Evolutionary conservation across 2,888 invertebrate species (phyloP).

Genomic region (Platynereis dumerilii): DNA sequence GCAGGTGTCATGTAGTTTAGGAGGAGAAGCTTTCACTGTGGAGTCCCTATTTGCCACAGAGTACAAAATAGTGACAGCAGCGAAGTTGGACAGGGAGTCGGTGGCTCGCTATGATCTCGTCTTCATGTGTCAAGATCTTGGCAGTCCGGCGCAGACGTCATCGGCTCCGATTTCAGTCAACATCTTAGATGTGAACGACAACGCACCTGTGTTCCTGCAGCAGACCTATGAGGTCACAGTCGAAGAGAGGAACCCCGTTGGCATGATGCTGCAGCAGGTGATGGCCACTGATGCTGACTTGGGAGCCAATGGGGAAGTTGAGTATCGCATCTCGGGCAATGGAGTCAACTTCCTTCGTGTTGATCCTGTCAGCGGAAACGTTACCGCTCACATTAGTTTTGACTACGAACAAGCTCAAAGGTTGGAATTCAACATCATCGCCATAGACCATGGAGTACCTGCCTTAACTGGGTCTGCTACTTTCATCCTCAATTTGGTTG

Average conservation of each 20-base stretch:
- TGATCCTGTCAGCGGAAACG: constrained; percentile 77
- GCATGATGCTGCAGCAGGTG: constrained; percentile 7
- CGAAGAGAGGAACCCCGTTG: constrained; percentile 14
- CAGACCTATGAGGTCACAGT: constrained; percentile 3
- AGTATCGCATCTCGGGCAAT: constrained; percentile 30
- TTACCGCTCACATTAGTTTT: constrained; percentile 82
- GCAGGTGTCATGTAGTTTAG: constrained; percentile 22
- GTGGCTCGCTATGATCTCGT: constrained; percentile 9
- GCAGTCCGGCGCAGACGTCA: constrained; percentile 1
- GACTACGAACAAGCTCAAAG: constrained; percentile 77
- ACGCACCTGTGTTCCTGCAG: constrained; percentile 12
- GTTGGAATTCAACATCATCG: constrained; percentile 43
- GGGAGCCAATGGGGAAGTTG: constrained; percentile 45
- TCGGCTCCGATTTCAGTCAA: constrained; percentile 18
- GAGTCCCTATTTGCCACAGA: constrained; percentile 1
- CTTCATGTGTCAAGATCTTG: constrained; percentile 19
- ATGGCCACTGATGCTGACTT: constrained; percentile 36
- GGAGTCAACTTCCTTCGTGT: constrained; percentile 14
- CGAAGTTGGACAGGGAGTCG: constrained; percentile 19
- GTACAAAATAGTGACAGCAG: constrained; percentile 66
- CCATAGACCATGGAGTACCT: constrained; percentile 52
- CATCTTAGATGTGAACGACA: constrained; percentile 24
- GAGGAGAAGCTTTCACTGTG: constrained; percentile 65
- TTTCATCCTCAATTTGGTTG: constrained; percentile 45
- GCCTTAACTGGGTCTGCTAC: constrained; percentile 42